Conservation (phyloP, 1,140 invertebrate genomes). For the Drosophila nikananu region DNA sequence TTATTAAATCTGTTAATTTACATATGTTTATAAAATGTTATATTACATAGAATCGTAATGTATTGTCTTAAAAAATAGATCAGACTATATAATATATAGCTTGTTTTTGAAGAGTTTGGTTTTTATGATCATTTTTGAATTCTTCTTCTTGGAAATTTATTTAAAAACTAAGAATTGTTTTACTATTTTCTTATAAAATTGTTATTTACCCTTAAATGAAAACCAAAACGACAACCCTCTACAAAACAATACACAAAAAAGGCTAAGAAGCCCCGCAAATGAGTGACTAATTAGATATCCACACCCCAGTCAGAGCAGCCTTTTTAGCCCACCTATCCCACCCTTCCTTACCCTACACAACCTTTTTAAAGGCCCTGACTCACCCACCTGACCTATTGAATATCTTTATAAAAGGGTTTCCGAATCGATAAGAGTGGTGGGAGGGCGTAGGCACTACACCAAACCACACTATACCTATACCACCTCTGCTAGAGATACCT, state of each 20-base stretch:
- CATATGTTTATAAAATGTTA: too few species aligned
- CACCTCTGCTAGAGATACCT: background rate
- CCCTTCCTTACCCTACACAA: background rate
- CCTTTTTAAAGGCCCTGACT: slow-evolving; percentile 43
- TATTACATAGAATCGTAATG: too few species aligned
- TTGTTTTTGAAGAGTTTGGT: background rate
- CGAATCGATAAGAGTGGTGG: slow-evolving; percentile 21
- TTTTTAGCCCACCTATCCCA: slow-evolving; percentile 10
- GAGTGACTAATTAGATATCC: slow-evolving; percentile 56
- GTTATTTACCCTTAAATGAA: background rate
- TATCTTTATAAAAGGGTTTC: slow-evolving; percentile 35
- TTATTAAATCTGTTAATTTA: too few species aligned
- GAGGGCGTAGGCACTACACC: background rate
- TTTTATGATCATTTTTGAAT: accelerated
- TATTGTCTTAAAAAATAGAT: too few species aligned
- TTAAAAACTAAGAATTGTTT: background rate
- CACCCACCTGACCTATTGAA: slow-evolving; percentile 44
- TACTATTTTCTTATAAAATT: background rate
- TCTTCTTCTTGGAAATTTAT: background rate
- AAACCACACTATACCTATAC: background rate
- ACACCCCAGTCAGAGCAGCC: slow-evolving; percentile 19
- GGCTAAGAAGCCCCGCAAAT: slow-evolving; percentile 31
- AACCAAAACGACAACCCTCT: background rate
- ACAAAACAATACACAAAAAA: slow-evolving; percentile 5
- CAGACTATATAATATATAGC: too few species aligned